phyloP scores from a whole-genome alignment of 1,140 invertebrate genomes.

The Drosophila carrolli region DNA sequence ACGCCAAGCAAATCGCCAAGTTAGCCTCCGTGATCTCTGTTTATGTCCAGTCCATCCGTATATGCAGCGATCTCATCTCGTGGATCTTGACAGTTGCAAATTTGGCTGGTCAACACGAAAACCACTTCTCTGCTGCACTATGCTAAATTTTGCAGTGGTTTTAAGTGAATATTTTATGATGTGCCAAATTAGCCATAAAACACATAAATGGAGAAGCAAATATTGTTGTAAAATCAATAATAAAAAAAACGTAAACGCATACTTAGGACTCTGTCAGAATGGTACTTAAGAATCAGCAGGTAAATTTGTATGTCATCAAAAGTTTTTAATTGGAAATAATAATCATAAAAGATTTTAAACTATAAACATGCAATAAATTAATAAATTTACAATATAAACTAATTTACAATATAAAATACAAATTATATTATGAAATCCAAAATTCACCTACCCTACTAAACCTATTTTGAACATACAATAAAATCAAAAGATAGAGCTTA shows the following conservation, averaged over 20 bases:
- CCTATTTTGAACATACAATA: no score
- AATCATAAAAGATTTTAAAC: background rate
- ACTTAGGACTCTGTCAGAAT: background rate
- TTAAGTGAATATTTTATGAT: constrained; percentile 58
- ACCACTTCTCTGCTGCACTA: constrained; percentile 30
- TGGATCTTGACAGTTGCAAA: constrained; percentile 63
- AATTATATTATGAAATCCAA: no score
- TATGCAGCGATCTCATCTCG: constrained; percentile 23
- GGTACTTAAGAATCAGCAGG: background rate
- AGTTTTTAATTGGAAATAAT: no score
- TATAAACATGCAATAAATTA: background rate
- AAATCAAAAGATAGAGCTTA: no score
- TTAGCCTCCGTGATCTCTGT: constrained; percentile 58
- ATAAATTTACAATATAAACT: background rate
- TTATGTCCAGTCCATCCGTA: constrained; percentile 39
- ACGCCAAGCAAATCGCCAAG: constrained; percentile 36
- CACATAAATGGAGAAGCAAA: background rate
- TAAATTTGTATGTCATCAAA: no score
- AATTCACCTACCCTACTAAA: no score
- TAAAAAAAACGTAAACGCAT: constrained; percentile 5
- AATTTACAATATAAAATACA: no score
- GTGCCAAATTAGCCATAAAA: constrained; percentile 75
- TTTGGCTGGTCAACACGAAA: constrained; percentile 51
- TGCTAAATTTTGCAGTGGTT: constrained; percentile 18
- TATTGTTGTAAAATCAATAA: background rate